Evolutionary conservation across 2,113 vertebrate genomes (phyloP), one percentile per base, ranked within the genome.

Genomic region (Oryzias melastigma): DNA sequence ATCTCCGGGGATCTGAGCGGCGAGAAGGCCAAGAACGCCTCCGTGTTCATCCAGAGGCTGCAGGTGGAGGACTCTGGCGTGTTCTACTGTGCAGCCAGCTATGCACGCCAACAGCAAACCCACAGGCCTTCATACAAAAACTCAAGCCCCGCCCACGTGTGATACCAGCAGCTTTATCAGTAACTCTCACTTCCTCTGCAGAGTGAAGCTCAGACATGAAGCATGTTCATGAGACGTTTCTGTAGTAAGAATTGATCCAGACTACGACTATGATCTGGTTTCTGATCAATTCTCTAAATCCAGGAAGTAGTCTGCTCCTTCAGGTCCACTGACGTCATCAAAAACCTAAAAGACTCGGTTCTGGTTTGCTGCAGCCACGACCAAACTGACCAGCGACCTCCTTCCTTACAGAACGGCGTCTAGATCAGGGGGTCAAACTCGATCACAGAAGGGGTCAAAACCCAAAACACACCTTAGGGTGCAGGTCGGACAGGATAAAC

Each of bases 71-170:
- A 81, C 62, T 77, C 46, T 5, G 74, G 62, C 3, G 65, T 81
- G 3, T 86, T 83, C 62, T 86, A 76, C 71, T 88, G 83, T 71
- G 76, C 83, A 63, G 84, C 80, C 10, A 63, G 81, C 7, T 48
- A 44, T 3, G 44, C 89, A 88, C 85, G 67, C 20, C 22, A 20
- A 10, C 41, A 6, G 17, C 12, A 52, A 24, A 46, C 5, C 14
- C 15, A 5, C 14, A 18, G 2, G 19, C 42, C 18, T 35, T 17
- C 19, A 49, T 5, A 49, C 58, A 77, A 58, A 71, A 77, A 66
- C 58, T 17, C 44, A 52, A 13, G 22, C n/a, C 20, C 12, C 18
- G 3, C 14, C 3, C 18, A 24, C 10, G 16, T 42, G 17, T 14
- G 19, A 14, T 41, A 3, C 14, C 17, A 25, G n/a, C 20, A 20